These are phyloP conservation scores for Atopsyche davidsoni DNA, from an alignment of 1,140 invertebrate species.

Conservation along the genomic window DNA sequence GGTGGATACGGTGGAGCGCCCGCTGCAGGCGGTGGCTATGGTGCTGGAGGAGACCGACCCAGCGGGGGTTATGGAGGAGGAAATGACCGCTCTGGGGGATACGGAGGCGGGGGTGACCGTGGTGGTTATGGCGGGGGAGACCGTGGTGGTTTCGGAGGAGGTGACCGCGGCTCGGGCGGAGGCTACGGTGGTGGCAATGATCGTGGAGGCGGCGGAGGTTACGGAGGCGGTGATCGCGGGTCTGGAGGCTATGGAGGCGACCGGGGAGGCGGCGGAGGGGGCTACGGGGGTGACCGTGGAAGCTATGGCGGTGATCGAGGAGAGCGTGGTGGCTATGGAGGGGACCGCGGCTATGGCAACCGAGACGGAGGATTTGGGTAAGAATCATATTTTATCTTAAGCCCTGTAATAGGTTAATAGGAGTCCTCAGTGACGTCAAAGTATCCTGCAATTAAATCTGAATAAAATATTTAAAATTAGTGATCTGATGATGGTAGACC, in stretches of 20 bases:
- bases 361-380: constrained; percentile 30
- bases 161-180: constrained; percentile 44
- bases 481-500: too few relatives aligned
- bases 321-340: constrained; percentile 34
- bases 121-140: constrained; percentile 44
- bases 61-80: constrained; percentile 33
- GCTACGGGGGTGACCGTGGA: constrained; percentile 34
- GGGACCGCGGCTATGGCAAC: constrained; percentile 27
- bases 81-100: constrained; percentile 26
- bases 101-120: constrained; percentile 29
- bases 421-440: not conserved
- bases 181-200: constrained; percentile 33
- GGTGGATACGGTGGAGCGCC: constrained; percentile 8
- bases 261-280: constrained; percentile 32
- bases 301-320: constrained; percentile 33
- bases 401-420: not conserved
- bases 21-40: constrained; percentile 37
- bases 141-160: constrained; percentile 44
- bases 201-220: constrained; percentile 34
- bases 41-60: constrained; percentile 49
- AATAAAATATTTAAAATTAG: too few relatives aligned
- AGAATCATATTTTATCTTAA: constrained; percentile 10
- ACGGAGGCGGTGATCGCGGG: constrained; percentile 25
- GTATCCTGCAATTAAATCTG: too few relatives aligned
- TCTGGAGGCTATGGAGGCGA: constrained; percentile 36